phyloP scores from a whole-genome alignment of 1,140 invertebrate genomes.

The Augochlora pura region DNA sequence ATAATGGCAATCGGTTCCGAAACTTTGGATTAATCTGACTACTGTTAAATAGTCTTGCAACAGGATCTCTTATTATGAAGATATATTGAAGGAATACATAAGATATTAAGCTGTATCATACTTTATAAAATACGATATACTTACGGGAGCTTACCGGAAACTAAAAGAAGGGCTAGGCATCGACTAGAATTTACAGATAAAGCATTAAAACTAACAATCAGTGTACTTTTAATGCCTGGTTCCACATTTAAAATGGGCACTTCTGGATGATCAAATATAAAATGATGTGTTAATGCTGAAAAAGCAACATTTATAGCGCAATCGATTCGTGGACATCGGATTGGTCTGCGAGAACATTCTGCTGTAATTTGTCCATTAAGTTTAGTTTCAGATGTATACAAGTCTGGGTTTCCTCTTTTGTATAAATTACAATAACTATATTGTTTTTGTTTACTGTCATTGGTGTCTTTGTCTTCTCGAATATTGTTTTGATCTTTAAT shows the following conservation, averaged over 20 bases:
- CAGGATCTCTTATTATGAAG: slow-evolving; percentile 58
- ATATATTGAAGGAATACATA: slow-evolving; percentile 8
- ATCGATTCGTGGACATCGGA: slow-evolving; percentile 73
- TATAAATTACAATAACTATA: slow-evolving; percentile 56
- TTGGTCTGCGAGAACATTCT: slow-evolving; percentile 75
- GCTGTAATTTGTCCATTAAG: slow-evolving; percentile 60
- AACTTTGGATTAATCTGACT: slow-evolving; percentile 74
- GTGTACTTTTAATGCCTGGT: slow-evolving; percentile 72
- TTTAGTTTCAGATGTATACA: slow-evolving; percentile 57
- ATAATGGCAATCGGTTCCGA: slow-evolving; percentile 72
- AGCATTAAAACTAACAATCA: slow-evolving; percentile 71
- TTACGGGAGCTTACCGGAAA: slow-evolving; percentile 76
- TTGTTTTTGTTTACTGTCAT: slow-evolving; percentile 32
- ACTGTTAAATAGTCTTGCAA: slow-evolving; percentile 72
- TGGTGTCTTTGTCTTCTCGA: not conserved
- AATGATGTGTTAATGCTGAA: slow-evolving; percentile 75
- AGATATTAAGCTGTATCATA: not conserved
- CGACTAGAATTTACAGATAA: slow-evolving; percentile 70
- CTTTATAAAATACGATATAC: slow-evolving; percentile 38
- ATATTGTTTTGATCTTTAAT: slow-evolving; percentile 11
- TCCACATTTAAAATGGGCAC: slow-evolving; percentile 74
- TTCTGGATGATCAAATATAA: slow-evolving; percentile 77
- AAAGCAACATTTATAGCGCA: slow-evolving; percentile 76
- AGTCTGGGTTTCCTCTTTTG: slow-evolving; percentile 37
- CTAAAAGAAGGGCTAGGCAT: slow-evolving; percentile 73